These are phyloP conservation scores for Gymnodraco acuticeps DNA, from an alignment of 2,797 vertebrate species.

Conservation along the genomic window DNA sequence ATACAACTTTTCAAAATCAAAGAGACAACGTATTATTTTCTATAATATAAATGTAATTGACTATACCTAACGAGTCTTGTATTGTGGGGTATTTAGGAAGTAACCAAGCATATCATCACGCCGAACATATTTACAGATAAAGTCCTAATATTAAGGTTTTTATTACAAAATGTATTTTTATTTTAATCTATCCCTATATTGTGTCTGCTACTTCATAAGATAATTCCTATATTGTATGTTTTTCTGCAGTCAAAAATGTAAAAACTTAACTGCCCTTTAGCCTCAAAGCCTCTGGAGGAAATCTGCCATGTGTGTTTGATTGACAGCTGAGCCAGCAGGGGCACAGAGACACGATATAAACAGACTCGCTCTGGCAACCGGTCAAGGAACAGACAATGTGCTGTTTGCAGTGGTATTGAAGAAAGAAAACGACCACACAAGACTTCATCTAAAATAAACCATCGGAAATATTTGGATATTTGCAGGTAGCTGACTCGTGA, in stretches of 20 bases:
- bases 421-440: not conserved
- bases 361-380: constrained; percentile 18
- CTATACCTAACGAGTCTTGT: too few relatives aligned
- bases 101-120: too few relatives aligned
- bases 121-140: too few relatives aligned
- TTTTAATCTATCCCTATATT: not conserved
- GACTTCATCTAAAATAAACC: not conserved
- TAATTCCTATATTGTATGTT: not conserved
- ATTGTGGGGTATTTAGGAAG: too few relatives aligned
- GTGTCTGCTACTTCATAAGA: not conserved
- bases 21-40: too few relatives aligned
- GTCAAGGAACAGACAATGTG: constrained; percentile 7
- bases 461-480: not conserved
- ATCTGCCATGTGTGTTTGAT: not conserved
- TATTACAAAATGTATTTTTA: not conserved
- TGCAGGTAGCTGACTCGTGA: not conserved
- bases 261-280: not conserved
- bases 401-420: not conserved
- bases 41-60: too few relatives aligned
- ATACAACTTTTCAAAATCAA: too few relatives aligned
- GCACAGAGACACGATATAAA: constrained; percentile 16
- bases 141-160: not conserved
- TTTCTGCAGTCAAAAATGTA: not conserved
- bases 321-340: constrained; percentile 44
- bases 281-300: not conserved